Evolutionary conservation across 2,113 vertebrate genomes (phyloP), one percentile per base, ranked within the genome.

Genomic region (Trogon melanurus): DNA sequence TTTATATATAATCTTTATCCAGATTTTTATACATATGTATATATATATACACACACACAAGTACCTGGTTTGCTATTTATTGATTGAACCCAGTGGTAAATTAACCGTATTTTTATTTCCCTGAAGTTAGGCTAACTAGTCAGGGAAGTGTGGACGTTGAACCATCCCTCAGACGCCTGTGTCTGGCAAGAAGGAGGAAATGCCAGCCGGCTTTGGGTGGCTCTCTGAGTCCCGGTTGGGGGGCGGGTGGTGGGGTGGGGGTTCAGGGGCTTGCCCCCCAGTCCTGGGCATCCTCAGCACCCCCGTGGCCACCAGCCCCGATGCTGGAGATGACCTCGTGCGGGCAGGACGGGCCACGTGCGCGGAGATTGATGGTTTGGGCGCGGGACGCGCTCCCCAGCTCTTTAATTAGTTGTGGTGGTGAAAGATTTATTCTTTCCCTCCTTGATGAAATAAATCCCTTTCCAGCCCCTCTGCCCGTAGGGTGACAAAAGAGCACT

Each of bases 221-320:
- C 29, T 41, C 20, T 4, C 29, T 5, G 1, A 53, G 45, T 21
- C 18, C 34, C 11, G 29, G 22, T 8, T 26, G 65, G 36, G 57
- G 74, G 27, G 6, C 36, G 18, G 62, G 62, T 7, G 25, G 5
- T 41, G 65, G 48, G 69, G 36, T 22, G 69, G 5, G 2, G 61
- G 38, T 16, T 13, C 36, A 51, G 45, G 22, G 67, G 8, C 3
- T 56, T 3, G 19, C 30, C 30, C 25, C 30, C 9, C 1, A 4
- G 16, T 0, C 1, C 48, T 26, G 44, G 50, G 50, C 6, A 4
- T 8, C 48, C 57, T 47, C 5, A 1, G 22, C 53, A 74, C 54
- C 41, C 56, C 1, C 1, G 2, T 3, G 5, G 10, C 53, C 16
- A 3, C 13, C 3, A 3, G 38, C 8, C 47, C 38, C 11, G 1